Conservation (phyloP, 2,888 invertebrate species). For the Chelonus formosanus region DNA sequence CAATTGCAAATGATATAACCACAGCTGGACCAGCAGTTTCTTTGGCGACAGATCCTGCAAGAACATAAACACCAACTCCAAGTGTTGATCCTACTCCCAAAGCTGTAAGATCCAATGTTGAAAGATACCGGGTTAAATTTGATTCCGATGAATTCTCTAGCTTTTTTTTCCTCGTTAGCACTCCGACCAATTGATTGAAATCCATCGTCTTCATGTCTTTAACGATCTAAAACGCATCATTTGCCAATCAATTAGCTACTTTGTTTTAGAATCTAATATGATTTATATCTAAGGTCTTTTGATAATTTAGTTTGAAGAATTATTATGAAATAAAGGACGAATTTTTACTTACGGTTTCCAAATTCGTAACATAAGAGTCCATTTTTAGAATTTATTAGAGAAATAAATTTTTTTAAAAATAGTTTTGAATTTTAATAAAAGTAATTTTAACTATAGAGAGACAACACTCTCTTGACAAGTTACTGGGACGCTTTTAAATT, state of each 20-base stretch:
- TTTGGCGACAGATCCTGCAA: slow-evolving; percentile 86
- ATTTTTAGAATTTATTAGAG: neutral
- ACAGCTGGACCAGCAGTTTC: slow-evolving; percentile 87
- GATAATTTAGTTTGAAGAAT: neutral
- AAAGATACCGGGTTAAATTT: slow-evolving; percentile 75
- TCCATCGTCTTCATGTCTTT: slow-evolving; percentile 43
- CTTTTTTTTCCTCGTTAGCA: slow-evolving; percentile 52
- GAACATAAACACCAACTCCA: slow-evolving; percentile 90
- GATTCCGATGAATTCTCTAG: slow-evolving; percentile 44
- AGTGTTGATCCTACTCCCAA: slow-evolving; percentile 84
- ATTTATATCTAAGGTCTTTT: slow-evolving; percentile 11
- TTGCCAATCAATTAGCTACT: no score
- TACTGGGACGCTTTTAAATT: neutral
- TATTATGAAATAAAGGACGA: neutral
- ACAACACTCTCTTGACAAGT: neutral
- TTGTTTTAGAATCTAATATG: neutral
- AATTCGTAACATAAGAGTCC: neutral
- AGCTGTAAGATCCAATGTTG: slow-evolving; percentile 83
- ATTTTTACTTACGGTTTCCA: slow-evolving; percentile 17
- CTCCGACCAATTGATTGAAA: slow-evolving; percentile 21
- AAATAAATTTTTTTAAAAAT: neutral
- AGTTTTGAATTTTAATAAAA: neutral
- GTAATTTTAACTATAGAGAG: neutral
- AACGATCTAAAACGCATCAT: slow-evolving; percentile 39
- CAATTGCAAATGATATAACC: slow-evolving; percentile 85